Conservation (phyloP, 2,113 vertebrate genomes). For the Cavia aperea region DNA sequence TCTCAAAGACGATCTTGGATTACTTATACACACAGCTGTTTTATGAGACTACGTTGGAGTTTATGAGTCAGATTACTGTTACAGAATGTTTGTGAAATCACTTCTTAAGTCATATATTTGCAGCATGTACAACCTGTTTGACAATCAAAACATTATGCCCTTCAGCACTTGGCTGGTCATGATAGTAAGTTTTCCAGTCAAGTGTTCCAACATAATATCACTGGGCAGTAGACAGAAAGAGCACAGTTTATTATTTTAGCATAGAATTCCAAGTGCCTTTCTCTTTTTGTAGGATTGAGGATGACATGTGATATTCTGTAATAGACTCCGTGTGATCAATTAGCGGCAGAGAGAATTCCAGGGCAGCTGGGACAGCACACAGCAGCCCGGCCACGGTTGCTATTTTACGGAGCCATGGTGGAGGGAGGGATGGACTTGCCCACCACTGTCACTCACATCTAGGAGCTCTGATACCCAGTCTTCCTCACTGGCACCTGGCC, state of each 20-base stretch:
- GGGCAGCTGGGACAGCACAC: neutral
- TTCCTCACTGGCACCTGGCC: neutral
- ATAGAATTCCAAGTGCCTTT: slow-evolving; percentile 59
- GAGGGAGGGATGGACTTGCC: neutral
- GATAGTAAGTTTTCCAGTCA: slow-evolving; percentile 80
- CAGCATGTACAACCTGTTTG: slow-evolving; percentile 85
- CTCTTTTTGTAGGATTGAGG: slow-evolving; percentile 23
- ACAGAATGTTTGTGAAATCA: slow-evolving; percentile 85
- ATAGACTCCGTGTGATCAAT: neutral
- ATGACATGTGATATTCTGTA: slow-evolving; percentile 5
- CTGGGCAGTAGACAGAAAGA: slow-evolving; percentile 61
- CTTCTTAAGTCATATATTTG: slow-evolving; percentile 85
- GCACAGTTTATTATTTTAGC: slow-evolving; percentile 72
- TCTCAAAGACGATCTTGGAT: slow-evolving; percentile 62
- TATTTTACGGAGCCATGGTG: neutral
- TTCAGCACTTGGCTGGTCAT: slow-evolving; percentile 75
- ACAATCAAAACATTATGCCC: slow-evolving; percentile 81
- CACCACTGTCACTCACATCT: neutral
- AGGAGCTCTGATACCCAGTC: neutral
- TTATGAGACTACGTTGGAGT: slow-evolving; percentile 78
- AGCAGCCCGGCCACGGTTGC: neutral
- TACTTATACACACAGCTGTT: slow-evolving; percentile 77
- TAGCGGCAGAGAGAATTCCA: neutral
- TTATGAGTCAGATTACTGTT: slow-evolving; percentile 84
- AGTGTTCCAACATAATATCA: slow-evolving; percentile 76